phyloP scores from a whole-genome alignment of 1,140 invertebrate genomes.

The Copidosoma floridanum region DNA sequence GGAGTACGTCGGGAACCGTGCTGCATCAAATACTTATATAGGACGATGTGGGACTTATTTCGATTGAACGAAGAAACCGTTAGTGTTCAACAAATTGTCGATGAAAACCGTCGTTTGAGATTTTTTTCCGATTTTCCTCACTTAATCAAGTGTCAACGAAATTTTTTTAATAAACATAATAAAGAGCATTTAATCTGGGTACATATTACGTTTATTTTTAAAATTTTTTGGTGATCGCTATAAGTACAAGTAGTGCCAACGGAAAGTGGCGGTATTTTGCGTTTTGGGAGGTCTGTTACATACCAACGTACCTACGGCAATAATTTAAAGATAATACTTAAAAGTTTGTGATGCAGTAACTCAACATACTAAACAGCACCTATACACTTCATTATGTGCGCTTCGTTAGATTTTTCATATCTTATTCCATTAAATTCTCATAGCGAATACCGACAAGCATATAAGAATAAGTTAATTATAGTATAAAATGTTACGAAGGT shows the following conservation, averaged over 20 bases:
- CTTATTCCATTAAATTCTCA: too few species aligned
- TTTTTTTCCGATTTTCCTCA: slow-evolving; percentile 22
- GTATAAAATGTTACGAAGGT: too few species aligned
- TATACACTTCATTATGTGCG: too few species aligned
- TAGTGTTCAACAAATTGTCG: not conserved
- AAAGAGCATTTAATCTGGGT: slow-evolving; percentile 2
- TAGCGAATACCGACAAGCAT: too few species aligned
- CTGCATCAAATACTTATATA: slow-evolving; percentile 28
- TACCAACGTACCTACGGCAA: too few species aligned
- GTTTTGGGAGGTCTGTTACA: too few species aligned
- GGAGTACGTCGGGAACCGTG: slow-evolving; percentile 24
- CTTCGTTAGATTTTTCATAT: too few species aligned
- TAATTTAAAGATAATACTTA: too few species aligned
- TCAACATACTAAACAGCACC: too few species aligned
- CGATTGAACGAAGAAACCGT: slow-evolving; percentile 10
- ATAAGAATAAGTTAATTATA: too few species aligned
- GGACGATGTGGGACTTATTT: slow-evolving; percentile 24
- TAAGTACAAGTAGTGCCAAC: not conserved
- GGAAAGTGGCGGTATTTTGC: too few species aligned
- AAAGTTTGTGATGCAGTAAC: too few species aligned
- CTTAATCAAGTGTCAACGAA: slow-evolving; percentile 7
- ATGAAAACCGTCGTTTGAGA: not conserved
- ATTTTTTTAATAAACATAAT: not conserved
- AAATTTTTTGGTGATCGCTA: not conserved
- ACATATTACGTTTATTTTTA: not conserved